Evolutionary conservation across 2,888 invertebrate species (phyloP), one percentile per base, ranked within the genome.

Genomic region (Cantharis rufa): DNA sequence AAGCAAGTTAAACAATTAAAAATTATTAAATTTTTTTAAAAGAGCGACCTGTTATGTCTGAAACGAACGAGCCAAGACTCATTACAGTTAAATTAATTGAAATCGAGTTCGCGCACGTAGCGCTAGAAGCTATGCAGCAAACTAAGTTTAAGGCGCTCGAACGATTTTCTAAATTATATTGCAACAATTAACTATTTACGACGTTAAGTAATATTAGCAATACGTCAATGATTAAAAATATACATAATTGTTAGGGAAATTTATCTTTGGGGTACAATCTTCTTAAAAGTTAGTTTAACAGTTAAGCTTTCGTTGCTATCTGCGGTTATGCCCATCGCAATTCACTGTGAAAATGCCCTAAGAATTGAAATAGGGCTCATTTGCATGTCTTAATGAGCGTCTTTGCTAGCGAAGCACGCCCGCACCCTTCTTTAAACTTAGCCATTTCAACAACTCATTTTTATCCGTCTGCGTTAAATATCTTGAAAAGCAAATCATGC

Each of bases 311-410:
- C 81, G 77, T 79, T 79, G 82, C 82, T 82, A 84, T 83, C 83
- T 83, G 82, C 80, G 82, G 81, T 79, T 81, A 77, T 80, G 79
- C 81, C 82, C 80, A 81, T 80, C 82, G 80, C 85, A 85, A 86
- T 87, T 84, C 84, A 86, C 87, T 86, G 85, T 83, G 85, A 85
- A 86, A 87, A 86, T 86, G 86, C 84, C 84, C 84, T 85, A 86
- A 86, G 86, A 86, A 86, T 86, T 86, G 86, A 87, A 86, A 87
- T 86, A 85, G 85, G 85, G 83, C 85, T 87, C 86, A 87, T 87
- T 87, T 87, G 87, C 87, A 87, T 87, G 84, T 86, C 86, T 86
- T 86, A 87, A 87, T 87, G 86, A 87, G 86, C 85, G 86, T 85
- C 86, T 87, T 87, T 86, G 86, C 85, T 84, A 83, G 84, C 85